Percentiles rank a stretch among this genome's conserved stretches.
Conservation (phyloP, 2,113 vertebrate genomes). For the Epinephelus moara region DNA sequence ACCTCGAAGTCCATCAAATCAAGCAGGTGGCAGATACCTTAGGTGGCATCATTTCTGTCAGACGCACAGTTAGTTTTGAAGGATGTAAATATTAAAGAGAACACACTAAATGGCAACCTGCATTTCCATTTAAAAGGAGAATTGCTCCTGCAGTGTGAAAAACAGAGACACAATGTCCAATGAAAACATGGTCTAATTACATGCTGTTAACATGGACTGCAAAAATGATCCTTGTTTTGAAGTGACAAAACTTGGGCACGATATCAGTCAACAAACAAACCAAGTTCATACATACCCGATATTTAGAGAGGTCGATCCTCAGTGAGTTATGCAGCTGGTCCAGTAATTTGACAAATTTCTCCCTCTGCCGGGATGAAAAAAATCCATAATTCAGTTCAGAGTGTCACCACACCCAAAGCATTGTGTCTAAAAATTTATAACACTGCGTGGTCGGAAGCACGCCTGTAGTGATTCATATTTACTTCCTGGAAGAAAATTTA, state of each 20-base stretch:
- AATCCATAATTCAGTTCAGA: constrained; percentile 42
- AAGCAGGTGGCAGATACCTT: constrained; percentile 6
- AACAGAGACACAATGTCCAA: neutral
- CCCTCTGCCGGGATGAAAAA: constrained; percentile 88
- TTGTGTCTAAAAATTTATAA: constrained; percentile 34
- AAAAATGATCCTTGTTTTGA: neutral
- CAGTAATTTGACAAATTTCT: constrained; percentile 98
- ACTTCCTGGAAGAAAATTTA: constrained; percentile 53
- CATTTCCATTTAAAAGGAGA: neutral
- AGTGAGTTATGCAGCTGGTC: constrained; percentile 98
- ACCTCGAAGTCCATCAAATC: constrained; percentile 14
- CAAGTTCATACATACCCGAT: constrained; percentile 88
- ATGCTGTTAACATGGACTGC: neutral
- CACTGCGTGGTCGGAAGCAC: neutral
- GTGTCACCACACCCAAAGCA: constrained; percentile 32
- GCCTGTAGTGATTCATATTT: constrained; percentile 55
- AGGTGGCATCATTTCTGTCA: neutral
- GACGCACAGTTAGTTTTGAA: constrained; percentile 4
- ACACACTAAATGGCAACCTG: neutral
- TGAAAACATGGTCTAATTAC: neutral
- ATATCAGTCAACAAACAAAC: neutral
- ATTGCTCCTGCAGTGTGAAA: neutral
- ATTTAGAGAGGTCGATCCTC: constrained; percentile 98
- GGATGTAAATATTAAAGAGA: neutral
- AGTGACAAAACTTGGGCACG: neutral